These are phyloP conservation scores for Pachymerium ferrugineum DNA, from an alignment of 2,888 invertebrate species.

Conservation along the genomic window DNA sequence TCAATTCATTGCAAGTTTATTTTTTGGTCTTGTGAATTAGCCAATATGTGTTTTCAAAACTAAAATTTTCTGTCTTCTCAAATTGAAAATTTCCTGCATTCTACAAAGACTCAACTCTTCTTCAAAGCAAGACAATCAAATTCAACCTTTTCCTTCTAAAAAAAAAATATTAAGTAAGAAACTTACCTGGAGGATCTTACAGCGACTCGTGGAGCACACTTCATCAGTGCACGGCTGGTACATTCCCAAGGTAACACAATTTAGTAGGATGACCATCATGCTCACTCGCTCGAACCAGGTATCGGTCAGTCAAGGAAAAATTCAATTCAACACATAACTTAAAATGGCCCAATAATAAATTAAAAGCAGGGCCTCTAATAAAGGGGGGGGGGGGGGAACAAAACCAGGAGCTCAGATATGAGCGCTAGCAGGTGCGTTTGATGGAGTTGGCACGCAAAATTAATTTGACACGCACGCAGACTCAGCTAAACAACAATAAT, in stretches of 20 bases:
- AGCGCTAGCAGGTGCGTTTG: neutral
- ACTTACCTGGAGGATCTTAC: conserved; percentile 82
- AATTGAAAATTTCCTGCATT: neutral
- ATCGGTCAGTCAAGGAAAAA: conserved; percentile 56
- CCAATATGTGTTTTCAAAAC: no score
- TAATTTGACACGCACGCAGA: neutral
- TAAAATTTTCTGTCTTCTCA: no score
- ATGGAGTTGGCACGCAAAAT: conserved; percentile 9
- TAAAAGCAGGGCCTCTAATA: neutral
- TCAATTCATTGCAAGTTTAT: no score
- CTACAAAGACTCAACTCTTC: neutral
- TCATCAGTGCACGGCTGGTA: conserved; percentile 98
- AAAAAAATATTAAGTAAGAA: neutral
- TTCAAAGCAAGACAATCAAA: neutral
- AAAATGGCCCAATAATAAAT: neutral
- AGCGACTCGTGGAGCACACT: conserved; percentile 74
- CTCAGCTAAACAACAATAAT: neutral
- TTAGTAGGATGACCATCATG: conserved; percentile 95
- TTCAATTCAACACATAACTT: neutral
- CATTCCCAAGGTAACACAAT: conserved; percentile 98
- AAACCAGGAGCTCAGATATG: neutral
- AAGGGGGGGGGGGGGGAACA: neutral
- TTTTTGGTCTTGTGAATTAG: no score
- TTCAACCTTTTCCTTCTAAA: neutral
- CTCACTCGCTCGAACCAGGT: conserved; percentile 99